These are phyloP conservation scores for Protobothrops flavoviridis DNA, from an alignment of 2,113 vertebrate genomes.

Conservation along the genomic window DNA sequence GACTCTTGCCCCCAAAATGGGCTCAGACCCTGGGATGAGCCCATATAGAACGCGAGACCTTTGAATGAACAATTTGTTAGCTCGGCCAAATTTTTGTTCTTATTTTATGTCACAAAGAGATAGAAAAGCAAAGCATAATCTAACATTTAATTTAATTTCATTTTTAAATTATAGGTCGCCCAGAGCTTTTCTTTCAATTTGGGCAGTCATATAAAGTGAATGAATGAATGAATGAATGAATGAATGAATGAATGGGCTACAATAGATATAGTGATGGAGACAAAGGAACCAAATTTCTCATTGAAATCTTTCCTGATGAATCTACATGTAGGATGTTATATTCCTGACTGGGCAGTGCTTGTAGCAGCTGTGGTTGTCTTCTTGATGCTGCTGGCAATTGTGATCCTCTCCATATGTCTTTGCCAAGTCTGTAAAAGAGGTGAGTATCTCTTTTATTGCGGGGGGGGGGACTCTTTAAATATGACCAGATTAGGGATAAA, in stretches of 20 bases:
- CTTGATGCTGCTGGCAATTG: neutral
- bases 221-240: neutral
- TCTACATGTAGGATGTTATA: neutral
- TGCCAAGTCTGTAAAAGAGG: neutral
- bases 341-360: rapidly evolving
- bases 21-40: neutral
- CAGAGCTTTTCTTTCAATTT: neutral
- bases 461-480: neutral
- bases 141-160: neutral
- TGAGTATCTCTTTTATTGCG: neutral
- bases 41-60: neutral
- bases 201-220: neutral
- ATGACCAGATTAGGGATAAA: neutral
- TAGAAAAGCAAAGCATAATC: neutral
- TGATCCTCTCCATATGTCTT: slow-evolving; percentile 14
- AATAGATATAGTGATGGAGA: no score
- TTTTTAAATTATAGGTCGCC: neutral
- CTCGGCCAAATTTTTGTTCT: neutral
- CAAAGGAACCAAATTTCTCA: neutral
- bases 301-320: neutral
- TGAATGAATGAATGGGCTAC: neutral
- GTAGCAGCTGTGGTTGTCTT: rapidly evolving
- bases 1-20: neutral
- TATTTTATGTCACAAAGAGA: neutral
- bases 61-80: neutral